Percentiles rank a stretch among this genome's conserved stretches.
Conservation (phyloP, 2,113 vertebrate species). For the Sebastes schlegelii region DNA sequence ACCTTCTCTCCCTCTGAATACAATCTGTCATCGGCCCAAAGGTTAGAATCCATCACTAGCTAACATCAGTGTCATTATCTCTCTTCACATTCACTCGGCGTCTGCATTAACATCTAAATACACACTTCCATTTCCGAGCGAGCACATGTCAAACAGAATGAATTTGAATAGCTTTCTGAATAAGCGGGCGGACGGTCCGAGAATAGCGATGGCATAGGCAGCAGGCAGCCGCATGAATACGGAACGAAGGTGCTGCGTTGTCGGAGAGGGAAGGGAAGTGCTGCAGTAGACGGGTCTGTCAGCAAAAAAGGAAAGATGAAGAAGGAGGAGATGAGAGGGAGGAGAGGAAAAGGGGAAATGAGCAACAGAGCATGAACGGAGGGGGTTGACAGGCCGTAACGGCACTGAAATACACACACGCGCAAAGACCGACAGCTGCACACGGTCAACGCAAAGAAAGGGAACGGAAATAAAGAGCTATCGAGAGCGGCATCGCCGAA, state of each 20-base stretch:
- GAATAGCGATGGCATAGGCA: constrained; percentile 51
- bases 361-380: constrained; percentile 67
- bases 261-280: constrained; percentile 38
- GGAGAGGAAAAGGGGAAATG: constrained; percentile 51
- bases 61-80: constrained; percentile 4
- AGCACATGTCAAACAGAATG: constrained; percentile 51
- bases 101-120: constrained; percentile 53
- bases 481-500: constrained; percentile 5
- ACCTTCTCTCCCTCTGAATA: constrained; percentile 21
- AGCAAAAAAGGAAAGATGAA: constrained; percentile 46
- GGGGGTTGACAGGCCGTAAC: constrained; percentile 62
- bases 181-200: constrained; percentile 29
- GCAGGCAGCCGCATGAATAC: constrained; percentile 62
- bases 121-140: constrained; percentile 11
- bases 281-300: constrained; percentile 68
- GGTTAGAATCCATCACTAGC: constrained; percentile 59
- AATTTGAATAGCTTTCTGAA: constrained; percentile 52
- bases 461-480: constrained; percentile 56
- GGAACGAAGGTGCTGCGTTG: constrained; percentile 42
- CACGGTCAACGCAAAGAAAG: constrained; percentile 29
- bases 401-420: constrained; percentile 30
- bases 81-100: constrained; percentile 43
- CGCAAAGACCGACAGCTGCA: constrained; percentile 41
- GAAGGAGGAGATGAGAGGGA: constrained; percentile 40
- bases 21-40: constrained; percentile 44